phyloP scores from a whole-genome alignment of 2,888 invertebrate species.

The Meta bourneti region DNA sequence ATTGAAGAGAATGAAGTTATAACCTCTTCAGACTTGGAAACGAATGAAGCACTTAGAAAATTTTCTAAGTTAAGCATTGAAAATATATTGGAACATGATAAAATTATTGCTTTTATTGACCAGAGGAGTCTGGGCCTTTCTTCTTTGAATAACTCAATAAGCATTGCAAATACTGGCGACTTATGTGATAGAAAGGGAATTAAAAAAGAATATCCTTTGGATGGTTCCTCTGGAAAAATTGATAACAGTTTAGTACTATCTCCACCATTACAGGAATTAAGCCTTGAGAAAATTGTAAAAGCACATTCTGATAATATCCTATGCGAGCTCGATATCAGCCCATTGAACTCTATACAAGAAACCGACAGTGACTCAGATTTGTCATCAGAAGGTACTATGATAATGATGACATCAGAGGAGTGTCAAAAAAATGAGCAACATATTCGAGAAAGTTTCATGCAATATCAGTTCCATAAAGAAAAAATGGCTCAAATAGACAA shows the following conservation, averaged over 20 bases:
- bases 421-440: constrained; percentile 77
- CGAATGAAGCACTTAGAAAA: neutral
- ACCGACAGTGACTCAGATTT: constrained; percentile 77
- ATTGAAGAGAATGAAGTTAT: constrained; percentile 15
- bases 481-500: neutral
- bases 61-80: constrained; percentile 67
- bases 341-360: constrained; percentile 77
- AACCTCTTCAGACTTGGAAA: constrained; percentile 20
- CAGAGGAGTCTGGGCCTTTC: constrained; percentile 47
- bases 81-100: constrained; percentile 73
- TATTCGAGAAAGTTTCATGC: constrained; percentile 68
- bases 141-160: constrained; percentile 2
- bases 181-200: neutral
- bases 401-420: constrained; percentile 78
- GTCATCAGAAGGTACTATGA: constrained; percentile 78
- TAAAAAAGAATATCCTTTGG: constrained; percentile 9
- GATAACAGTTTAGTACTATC: constrained; percentile 51
- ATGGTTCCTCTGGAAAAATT: neutral
- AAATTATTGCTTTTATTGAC: constrained; percentile 72
- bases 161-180: neutral
- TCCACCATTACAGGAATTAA: constrained; percentile 73
- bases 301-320: constrained; percentile 66
- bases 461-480: constrained; percentile 62
- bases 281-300: constrained; percentile 64
- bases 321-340: constrained; percentile 77